A percentile compares a stretch with the other conserved stretches of the same genome.
Conservation (phyloP, 92 coral and sea anemone species). For the Parazoanthus darwini region DNA sequence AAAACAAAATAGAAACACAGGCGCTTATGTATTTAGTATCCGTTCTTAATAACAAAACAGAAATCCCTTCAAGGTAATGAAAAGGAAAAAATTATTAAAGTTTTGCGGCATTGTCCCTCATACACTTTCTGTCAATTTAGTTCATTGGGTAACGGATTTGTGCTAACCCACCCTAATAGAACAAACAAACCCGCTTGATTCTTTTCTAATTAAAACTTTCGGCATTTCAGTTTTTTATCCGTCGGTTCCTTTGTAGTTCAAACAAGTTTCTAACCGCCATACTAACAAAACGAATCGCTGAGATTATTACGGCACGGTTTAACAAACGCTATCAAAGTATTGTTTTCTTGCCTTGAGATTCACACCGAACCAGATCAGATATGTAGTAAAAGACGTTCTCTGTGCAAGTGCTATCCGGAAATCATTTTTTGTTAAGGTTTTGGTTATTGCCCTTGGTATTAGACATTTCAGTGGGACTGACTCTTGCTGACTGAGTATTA, state of each 20-base stretch:
- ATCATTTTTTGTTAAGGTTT: not conserved
- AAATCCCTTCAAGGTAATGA: constrained; percentile 8
- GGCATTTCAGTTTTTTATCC: constrained; percentile 23
- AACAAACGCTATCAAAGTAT: constrained; percentile 4
- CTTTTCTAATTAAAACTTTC: constrained; percentile 45
- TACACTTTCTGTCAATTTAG: constrained; percentile 25
- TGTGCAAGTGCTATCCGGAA: not conserved
- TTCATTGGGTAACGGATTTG: constrained; percentile 36
- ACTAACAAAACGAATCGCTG: constrained; percentile 14
- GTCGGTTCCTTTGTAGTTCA: constrained; percentile 41
- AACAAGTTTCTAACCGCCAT: constrained; percentile 33
- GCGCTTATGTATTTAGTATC: not conserved
- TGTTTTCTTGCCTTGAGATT: not conserved
- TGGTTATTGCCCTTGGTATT: not conserved
- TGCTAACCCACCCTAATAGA: constrained; percentile 12
- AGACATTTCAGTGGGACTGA: not conserved
- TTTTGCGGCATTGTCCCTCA: constrained; percentile 11
- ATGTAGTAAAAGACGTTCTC: not conserved
- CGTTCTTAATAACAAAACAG: not conserved
- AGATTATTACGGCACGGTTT: not conserved
- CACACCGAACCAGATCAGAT: not conserved
- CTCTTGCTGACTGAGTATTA: not conserved
- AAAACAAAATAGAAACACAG: not conserved
- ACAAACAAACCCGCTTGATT: constrained; percentile 35
- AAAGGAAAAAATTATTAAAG: constrained; percentile 28